phyloP scores from a whole-genome alignment of 2,888 invertebrate genomes.

The Mamestra brassicae region DNA sequence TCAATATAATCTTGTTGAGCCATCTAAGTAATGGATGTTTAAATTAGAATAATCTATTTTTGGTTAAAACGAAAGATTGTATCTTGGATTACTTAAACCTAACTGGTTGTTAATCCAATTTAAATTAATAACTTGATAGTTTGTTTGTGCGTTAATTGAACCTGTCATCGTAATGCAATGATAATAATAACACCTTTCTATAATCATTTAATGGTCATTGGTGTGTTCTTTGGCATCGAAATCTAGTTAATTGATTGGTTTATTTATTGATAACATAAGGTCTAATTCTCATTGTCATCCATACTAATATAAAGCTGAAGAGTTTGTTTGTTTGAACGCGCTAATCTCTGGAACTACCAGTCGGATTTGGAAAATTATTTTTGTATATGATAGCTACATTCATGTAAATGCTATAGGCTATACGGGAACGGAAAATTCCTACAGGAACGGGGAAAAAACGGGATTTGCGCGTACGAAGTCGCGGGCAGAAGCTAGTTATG shows the following conservation, averaged over 20 bases:
- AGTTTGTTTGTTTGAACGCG: no score
- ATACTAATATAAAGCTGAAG: no score
- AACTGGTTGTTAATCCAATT: conserved; percentile 12
- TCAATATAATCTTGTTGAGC: conserved; percentile 42
- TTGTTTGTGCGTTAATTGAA: conserved; percentile 1
- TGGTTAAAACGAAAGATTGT: conserved; percentile 19
- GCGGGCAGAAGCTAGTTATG: no score
- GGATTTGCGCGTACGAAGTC: no score
- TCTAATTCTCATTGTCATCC: not conserved
- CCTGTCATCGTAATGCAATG: not conserved
- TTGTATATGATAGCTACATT: no score
- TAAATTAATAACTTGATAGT: conserved; percentile 16
- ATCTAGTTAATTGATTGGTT: conserved; percentile 3
- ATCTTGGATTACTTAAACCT: conserved; percentile 12
- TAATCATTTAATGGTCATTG: conserved; percentile 11
- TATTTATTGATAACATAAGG: conserved; percentile 1
- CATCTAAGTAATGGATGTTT: conserved; percentile 48
- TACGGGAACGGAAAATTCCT: no score
- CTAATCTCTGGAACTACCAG: no score
- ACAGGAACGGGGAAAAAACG: no score
- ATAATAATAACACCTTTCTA: not conserved
- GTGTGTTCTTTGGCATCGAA: not conserved
- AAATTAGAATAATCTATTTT: conserved; percentile 34
- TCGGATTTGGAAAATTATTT: no score
- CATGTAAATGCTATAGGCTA: no score